Evolutionary conservation across 2,113 vertebrate genomes (phyloP), one percentile per base, ranked within the genome.

Genomic region (Hippoglossus stenolepis): DNA sequence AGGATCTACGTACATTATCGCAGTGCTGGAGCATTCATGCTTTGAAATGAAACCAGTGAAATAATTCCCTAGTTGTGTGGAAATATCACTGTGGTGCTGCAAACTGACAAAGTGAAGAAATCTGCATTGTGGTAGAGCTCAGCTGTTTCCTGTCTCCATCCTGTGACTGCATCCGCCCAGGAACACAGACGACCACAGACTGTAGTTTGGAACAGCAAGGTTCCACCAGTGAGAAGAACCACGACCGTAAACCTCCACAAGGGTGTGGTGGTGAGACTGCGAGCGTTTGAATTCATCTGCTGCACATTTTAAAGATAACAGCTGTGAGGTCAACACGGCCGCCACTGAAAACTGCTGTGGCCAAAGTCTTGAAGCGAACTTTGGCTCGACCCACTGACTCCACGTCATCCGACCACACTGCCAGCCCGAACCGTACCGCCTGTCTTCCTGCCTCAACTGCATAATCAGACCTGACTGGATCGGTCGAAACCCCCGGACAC

Each of bases 371-470:
- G 51, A 51, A 84, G 61, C 67, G 43, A 77, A 70, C 66, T 31
- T 31, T 31, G 31, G 31, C 31, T 70, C 49, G 47, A 74, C 31
- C 49, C 49, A 13, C 18, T 40, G 62, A 23, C 2, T 47, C 26
- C 31, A 61, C 38, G 12, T 40, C 66, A 62, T 71, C 53, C 56
- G 49, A 70, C 78, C 73, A 56, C 80, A 89, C 83, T 86, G 79
- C 87, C 31, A 31, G 31, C 31, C 31, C 87, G 83, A 54, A 38
- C 18, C 58, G 56, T 63, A 58, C 71, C 65, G 14, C 72, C 78
- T 63, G 77, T 84, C 82, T 82, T 89, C 87, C 82, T 83, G 59
- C 72, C 61, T 60, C 67, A 51, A 2, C 61, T 15, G 70, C 61
- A 72, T 56, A 81, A 70, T 54, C 53, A 58, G 28, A 73, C 45